Base-by-base conservation (phyloP, 2,113 vertebrate genomes). In the Rhombomys opimus region DNA sequence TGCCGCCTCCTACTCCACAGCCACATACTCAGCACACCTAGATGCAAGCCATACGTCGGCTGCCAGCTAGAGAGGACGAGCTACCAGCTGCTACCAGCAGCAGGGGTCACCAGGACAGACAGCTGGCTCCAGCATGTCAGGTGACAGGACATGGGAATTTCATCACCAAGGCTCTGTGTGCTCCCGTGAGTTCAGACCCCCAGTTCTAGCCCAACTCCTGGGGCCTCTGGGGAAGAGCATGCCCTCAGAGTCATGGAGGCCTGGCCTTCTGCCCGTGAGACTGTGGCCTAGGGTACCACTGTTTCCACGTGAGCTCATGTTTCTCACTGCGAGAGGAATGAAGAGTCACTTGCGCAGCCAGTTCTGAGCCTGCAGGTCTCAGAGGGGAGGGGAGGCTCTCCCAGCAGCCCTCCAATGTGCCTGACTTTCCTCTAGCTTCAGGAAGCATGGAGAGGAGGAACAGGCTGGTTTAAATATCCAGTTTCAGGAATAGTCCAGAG, bases 41-140 rank as follows among this genome's bases (percentile, higher is more conserved):
- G 95, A 22, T 27, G 8, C 82, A 57, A 96, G 96, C 95, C 94
- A 95, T 93, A 86, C 67, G 87, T 46, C 54, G 95, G 94, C 25
- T 78, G 97, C 94, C 97, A 87, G 97, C 97, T 65, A 23, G 96
- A 52, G 89, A 90, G 94, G 86, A 27, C 86, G 41, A 35, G n/a
- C 52, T 87, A 12, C 23, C 46, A 46, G 46, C 46, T 57, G 38
- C n/a, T 20, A 20, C 22, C 7, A 75, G 72, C n/a, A 8, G n/a
- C n/a, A 41, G 72, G 27, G 25, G 67, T 32, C 10, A 32, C 67
- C 27, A 30, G 25, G 67, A 14, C 54, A 57, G 54, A 57, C 54
- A 57, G 14, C 57, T 14, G 2, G 50, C 38, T 11, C 18, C 8
- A 0, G 18, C 8, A n/a, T 67, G 61, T 61, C n/a, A 7, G 41